Evolutionary conservation across 2,113 vertebrate genomes (phyloP).

Genomic region (Heterochromis multidens): DNA sequence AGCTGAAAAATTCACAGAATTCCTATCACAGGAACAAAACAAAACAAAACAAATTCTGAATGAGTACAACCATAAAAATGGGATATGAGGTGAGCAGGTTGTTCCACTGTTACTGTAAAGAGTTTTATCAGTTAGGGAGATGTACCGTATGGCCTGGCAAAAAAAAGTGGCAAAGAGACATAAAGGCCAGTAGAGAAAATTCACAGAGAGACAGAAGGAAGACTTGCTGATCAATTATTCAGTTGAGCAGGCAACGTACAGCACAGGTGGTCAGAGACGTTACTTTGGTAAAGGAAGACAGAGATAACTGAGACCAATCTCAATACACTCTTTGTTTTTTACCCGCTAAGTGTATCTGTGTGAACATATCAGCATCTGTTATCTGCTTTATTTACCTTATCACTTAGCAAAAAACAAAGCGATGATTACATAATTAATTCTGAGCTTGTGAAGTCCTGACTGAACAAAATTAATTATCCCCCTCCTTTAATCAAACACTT

Average conservation of each 20-base stretch:
- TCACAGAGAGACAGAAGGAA: conserved; percentile 26
- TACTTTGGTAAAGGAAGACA: not conserved
- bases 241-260: not conserved
- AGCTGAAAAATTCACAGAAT: too few species aligned
- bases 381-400: not conserved
- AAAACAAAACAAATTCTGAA: not conserved
- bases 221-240: conserved; percentile 54
- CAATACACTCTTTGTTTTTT: not conserved
- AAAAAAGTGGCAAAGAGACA: conserved; percentile 18
- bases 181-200: not conserved
- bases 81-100: not conserved
- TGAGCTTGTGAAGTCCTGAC: not conserved
- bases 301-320: not conserved
- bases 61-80: not conserved
- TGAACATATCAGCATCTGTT: not conserved
- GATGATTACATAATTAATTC: not conserved
- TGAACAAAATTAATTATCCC: not conserved
- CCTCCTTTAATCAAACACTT: conserved; percentile 9
- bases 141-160: not conserved
- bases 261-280: not conserved
- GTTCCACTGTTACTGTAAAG: not conserved
- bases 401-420: not conserved
- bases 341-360: not conserved
- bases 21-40: not conserved
- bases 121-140: not conserved